Base-by-base conservation (phyloP, 2,888 invertebrate species). In the Pseudanteris insignis region DNA sequence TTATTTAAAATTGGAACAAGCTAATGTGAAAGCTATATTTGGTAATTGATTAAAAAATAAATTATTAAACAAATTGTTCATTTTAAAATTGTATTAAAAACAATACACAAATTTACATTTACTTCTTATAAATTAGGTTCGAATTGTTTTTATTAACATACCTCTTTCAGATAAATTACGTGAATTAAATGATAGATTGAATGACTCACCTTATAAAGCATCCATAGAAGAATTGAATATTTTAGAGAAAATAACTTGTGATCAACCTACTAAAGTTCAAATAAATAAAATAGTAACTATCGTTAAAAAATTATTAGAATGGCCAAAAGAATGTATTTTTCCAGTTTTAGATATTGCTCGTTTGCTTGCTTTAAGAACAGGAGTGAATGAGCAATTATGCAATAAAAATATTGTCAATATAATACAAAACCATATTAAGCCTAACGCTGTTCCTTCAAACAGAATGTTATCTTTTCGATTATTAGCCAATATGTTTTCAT, bases 271-370 rank as follows among this genome's bases (percentile, higher is more conserved):
- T 5, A 67, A 69, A n/a, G 51, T 59, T 26, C 11, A 66, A 21
- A 54, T 47, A 24, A 25, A 34, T 2, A 70, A 63, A 12, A 64
- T 70, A 6, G 53, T 76, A 3, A 51, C 46, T 21, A 64, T 66
- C 11, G 46, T 79, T 13, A 69, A 55, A 32, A 63, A 32, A 6
- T 65, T 79, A 14, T 51, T 78, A 9, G 65, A 70, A 9, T 80
- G 79, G 79, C 73, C 79, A 3, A 66, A 70, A 2, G 91, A 91
- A 73, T 85, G 89, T 63, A 83, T 95, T 1, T 95, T 96, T 75
- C 97, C 97, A 0, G 91, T 90, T 2, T 81, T 98, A 67, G 97
- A 98, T 75, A 83, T 96, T 2, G 84, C 94, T 8, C 86, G 97
- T 65, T 81, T 96, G 72, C 91, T 92, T 0, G 85, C 96, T 26